Percentiles rank a stretch among this genome's conserved stretches.
These are phyloP conservation scores for Epinotia bilunana DNA, from an alignment of 2,888 invertebrate species.

Conservation along the genomic window DNA sequence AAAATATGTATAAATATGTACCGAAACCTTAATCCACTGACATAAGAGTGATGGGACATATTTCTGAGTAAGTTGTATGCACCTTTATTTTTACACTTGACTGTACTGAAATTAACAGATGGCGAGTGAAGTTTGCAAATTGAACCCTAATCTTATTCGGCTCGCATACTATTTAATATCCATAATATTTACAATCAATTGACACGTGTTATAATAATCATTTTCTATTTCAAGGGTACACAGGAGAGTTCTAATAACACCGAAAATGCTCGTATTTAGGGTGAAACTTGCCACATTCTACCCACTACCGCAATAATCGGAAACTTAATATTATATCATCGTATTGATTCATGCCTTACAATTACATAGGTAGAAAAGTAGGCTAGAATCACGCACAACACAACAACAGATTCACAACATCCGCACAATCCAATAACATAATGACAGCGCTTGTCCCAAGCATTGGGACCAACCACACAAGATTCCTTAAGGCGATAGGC, in stretches of 20 bases:
- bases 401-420: constrained; percentile 33
- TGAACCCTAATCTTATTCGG: no score
- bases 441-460: background rate
- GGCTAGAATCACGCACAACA: constrained; percentile 29
- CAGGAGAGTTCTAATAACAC: constrained; percentile 9
- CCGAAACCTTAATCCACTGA: no score
- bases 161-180: background rate
- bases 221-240: background rate
- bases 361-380: constrained; percentile 20
- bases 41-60: no score
- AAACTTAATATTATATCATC: constrained; percentile 2
- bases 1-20: no score
- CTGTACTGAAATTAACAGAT: no score
- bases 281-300: constrained; percentile 17
- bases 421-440: constrained; percentile 21
- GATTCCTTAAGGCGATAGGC: constrained; percentile 8
- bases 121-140: no score
- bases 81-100: no score
- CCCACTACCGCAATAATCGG: constrained; percentile 33
- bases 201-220: constrained; percentile 33
- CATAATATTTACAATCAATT: constrained; percentile 46
- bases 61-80: no score
- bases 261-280: constrained; percentile 4
- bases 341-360: constrained; percentile 24
- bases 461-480: background rate